Conservation (phyloP, 1,140 invertebrate species). For the Gerris buenoi region DNA sequence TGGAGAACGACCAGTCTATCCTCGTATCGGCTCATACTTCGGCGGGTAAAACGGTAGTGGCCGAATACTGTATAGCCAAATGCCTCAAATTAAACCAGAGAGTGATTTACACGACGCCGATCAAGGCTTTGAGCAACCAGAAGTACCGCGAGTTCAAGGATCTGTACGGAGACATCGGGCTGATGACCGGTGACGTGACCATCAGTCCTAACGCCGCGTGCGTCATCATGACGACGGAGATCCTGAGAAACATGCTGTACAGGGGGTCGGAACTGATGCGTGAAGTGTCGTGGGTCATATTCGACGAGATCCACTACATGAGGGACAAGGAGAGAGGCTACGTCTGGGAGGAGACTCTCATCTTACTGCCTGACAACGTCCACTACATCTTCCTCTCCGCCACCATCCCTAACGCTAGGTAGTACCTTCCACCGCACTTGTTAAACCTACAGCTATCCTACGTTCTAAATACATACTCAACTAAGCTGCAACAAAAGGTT, state of each 20-base stretch:
- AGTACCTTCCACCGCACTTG: too few species aligned
- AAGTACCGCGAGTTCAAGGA: constrained; percentile 97
- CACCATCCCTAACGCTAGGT: constrained; percentile 90
- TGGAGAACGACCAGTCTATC: constrained; percentile 96
- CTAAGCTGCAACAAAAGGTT: too few species aligned
- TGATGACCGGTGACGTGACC: constrained; percentile 97
- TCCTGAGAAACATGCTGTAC: constrained; percentile 96
- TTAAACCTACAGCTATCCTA: too few species aligned
- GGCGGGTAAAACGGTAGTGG: constrained; percentile 98
- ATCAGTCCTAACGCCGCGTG: constrained; percentile 95
- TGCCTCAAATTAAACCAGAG: constrained; percentile 59
- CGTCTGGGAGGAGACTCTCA: constrained; percentile 99
- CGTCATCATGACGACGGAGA: constrained; percentile 99
- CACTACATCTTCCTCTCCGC: constrained; percentile 98
- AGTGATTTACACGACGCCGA: constrained; percentile 99
- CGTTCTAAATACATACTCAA: too few species aligned
- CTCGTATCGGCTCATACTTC: constrained; percentile 98
- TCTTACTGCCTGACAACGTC: constrained; percentile 92
- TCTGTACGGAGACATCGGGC: constrained; percentile 93
- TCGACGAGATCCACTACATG: constrained; percentile 99
- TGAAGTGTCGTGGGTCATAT: constrained; percentile 98
- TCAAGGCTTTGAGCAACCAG: constrained; percentile 98
- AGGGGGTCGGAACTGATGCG: constrained; percentile 94
- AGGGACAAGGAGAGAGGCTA: constrained; percentile 96
- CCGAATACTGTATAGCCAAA: constrained; percentile 73